Conservation (phyloP, 2,113 vertebrate species). For the Condylura cristata region DNA sequence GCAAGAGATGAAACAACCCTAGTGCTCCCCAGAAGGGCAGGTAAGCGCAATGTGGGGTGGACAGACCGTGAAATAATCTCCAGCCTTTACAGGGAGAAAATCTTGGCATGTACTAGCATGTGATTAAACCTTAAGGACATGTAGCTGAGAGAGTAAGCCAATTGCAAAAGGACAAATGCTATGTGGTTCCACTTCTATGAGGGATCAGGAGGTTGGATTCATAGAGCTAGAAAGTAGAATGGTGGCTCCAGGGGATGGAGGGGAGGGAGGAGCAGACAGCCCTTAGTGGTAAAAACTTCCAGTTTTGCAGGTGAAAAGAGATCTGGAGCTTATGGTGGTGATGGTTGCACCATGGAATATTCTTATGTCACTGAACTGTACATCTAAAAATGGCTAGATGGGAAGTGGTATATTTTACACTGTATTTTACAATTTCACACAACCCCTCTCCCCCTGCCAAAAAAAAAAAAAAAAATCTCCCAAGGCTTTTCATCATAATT, state of each 20-base stretch:
- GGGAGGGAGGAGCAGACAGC: too few relatives aligned
- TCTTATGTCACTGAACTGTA: background rate
- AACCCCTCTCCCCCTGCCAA: too few relatives aligned
- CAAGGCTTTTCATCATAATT: background rate
- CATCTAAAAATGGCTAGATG: background rate
- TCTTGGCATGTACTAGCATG: too few relatives aligned
- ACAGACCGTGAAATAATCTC: background rate
- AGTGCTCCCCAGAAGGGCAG: background rate
- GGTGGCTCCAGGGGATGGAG: background rate
- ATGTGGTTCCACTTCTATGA: background rate
- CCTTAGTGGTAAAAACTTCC: too few relatives aligned
- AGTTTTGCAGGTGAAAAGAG: too few relatives aligned
- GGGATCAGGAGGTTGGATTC: too few relatives aligned
- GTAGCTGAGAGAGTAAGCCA: background rate
- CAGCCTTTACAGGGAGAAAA: background rate
- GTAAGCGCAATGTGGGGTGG: background rate
- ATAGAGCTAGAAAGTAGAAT: background rate
- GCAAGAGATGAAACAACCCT: background rate
- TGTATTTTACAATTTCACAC: background rate
- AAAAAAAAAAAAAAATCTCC: background rate
- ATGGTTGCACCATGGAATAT: background rate
- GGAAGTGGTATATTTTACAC: background rate
- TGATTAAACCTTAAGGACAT: background rate
- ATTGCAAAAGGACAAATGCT: background rate
- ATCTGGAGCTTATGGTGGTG: background rate